Base-by-base conservation (phyloP, 2,113 vertebrate species). In the Phylloscopus trochilus region DNA sequence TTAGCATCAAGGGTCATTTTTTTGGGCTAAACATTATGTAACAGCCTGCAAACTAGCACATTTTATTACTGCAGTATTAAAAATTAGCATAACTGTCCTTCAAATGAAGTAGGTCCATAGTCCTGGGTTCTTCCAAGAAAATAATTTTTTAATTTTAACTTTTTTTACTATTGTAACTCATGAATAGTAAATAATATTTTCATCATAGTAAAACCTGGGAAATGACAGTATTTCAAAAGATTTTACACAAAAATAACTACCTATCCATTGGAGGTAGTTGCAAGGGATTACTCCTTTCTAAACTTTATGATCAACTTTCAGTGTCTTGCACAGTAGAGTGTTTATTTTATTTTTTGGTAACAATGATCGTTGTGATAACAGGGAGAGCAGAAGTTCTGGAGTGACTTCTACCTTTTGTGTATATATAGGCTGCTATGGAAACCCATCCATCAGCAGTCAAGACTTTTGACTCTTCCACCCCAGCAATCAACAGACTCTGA, bases 401-500 rank as follows among this genome's bases (percentile, higher is more conserved):
- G 47, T 46, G 74, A 51, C 49, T 91, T 93, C 33, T 82, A 43
- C 33, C 30, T 58, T 27, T 30, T 46, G 10, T 76, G 11, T 73
- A 27, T 33, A 30, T 39, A 22, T 9, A 20, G 23, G 47, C 55
- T 90, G 20, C 43, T 39, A 15, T 66, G 33, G 30, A 89, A 91
- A 46, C 47, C 66, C 35, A 35, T 52, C 46, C 26, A 46, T 84
- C 70, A 87, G 19, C 70, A 85, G 63, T 59, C 52, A 59, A 58
- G 73, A 30, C 39, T 70, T 92, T 89, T 55, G 52, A 81, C 77
- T 96, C 62, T 67, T 92, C 90, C 58, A 78, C 20, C 35, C 83
- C 66, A 83, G 47, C 39, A 92, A 75, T 90, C 86, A 80, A 37
- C 62, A 74, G 72, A 79, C 80, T 95, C 73, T 83, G 89, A 92